Percentiles rank a stretch among this genome's conserved stretches.
Conservation (phyloP, 53 echinoderm and acorn worm genomes). For the Zoroaster sp. region DNA sequence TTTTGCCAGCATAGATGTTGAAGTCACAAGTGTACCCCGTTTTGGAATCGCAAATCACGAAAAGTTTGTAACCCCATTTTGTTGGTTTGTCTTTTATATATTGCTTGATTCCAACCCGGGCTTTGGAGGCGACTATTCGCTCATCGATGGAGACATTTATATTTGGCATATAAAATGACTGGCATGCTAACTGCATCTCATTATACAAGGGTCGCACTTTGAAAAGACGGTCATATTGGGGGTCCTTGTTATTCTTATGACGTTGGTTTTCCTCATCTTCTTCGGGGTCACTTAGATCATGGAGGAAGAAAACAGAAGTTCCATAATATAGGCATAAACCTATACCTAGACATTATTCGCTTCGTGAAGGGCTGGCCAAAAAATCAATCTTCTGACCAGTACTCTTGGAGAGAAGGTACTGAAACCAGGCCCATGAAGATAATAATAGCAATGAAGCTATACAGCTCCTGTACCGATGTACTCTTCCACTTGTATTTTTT, state of each 20-base stretch:
- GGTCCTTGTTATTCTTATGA: too few species aligned
- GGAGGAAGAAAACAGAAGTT: too few species aligned
- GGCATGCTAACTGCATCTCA: background rate
- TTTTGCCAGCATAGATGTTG: background rate
- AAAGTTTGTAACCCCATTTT: background rate
- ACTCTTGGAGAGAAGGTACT: background rate
- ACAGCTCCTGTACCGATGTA: too few species aligned
- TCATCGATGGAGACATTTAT: background rate
- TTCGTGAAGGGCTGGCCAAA: background rate
- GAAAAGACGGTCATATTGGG: background rate
- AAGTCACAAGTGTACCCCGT: background rate
- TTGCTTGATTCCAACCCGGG: background rate
- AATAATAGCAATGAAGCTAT: too few species aligned
- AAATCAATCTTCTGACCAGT: background rate
- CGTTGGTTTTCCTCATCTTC: too few species aligned
- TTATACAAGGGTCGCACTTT: background rate
- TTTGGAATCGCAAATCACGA: background rate
- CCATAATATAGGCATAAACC: too few species aligned
- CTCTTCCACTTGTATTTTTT: background rate
- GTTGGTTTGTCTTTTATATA: background rate
- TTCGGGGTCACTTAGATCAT: too few species aligned
- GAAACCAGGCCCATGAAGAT: too few species aligned
- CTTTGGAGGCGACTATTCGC: background rate
- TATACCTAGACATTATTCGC: background rate
- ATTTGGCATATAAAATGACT: background rate